Conservation (phyloP, 2,888 invertebrate genomes). For the Apamea anceps region DNA sequence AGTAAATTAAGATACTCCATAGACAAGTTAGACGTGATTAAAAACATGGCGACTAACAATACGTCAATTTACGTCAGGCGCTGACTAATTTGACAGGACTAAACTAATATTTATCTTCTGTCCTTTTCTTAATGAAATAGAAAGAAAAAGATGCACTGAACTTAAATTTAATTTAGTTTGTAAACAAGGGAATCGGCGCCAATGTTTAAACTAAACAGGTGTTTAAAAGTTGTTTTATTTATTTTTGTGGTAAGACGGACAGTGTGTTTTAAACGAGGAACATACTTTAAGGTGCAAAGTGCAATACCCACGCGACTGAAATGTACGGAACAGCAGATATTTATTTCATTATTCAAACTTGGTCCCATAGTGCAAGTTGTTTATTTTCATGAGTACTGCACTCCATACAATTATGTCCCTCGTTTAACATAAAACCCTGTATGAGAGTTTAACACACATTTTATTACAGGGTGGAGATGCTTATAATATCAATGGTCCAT, state of each 20-base stretch:
- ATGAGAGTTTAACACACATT: neutral
- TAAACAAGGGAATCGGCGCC: no score
- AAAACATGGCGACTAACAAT: no score
- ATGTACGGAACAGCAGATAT: neutral
- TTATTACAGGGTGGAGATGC: neutral
- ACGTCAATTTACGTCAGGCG: no score
- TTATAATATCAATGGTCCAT: slow-evolving; percentile 1
- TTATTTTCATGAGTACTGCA: neutral
- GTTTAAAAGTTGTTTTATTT: no score
- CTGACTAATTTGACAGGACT: no score
- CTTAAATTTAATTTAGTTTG: no score
- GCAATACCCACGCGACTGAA: neutral
- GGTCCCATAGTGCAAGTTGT: neutral
- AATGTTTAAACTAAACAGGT: no score
- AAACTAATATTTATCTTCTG: no score
- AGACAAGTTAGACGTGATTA: no score
- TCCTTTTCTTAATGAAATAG: no score
- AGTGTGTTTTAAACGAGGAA: neutral
- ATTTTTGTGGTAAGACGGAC: no score
- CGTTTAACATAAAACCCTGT: neutral
- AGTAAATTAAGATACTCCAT: neutral
- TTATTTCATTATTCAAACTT: neutral
- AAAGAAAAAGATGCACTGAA: no score
- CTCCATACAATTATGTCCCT: neutral
- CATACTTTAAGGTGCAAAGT: neutral